Conservation (phyloP, 2,797 vertebrate species). For the Pseudocheirus occidentalis region DNA sequence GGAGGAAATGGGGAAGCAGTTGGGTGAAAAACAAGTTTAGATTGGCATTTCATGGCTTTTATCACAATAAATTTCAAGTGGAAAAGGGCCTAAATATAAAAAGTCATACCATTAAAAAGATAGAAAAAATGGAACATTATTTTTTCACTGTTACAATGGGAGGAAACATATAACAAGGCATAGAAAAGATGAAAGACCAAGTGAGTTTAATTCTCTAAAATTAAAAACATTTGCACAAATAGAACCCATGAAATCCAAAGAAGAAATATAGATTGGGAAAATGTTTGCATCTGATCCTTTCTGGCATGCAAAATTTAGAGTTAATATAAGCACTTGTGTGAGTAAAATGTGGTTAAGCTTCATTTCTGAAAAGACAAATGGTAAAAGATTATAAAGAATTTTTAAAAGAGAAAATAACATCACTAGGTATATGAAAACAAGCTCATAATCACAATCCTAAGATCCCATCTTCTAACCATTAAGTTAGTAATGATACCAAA, state of each 20-base stretch:
- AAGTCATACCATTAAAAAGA: slow-evolving; percentile 32
- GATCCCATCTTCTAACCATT: background rate
- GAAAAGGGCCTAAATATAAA: slow-evolving; percentile 39
- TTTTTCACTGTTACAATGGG: background rate
- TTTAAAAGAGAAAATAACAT: background rate
- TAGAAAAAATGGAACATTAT: background rate
- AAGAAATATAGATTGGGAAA: background rate
- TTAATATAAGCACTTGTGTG: background rate
- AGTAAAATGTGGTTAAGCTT: background rate
- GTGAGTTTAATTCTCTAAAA: background rate
- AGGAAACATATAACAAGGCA: background rate
- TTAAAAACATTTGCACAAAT: background rate
- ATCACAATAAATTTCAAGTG: background rate
- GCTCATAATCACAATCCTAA: background rate
- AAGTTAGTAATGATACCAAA: background rate
- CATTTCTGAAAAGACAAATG: background rate
- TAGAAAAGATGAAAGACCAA: background rate
- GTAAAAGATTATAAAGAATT: background rate
- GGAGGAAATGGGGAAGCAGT: background rate
- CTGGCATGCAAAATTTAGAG: background rate
- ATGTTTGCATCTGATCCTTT: background rate
- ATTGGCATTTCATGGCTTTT: slow-evolving; percentile 10
- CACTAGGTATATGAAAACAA: background rate
- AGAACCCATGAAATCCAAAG: background rate
- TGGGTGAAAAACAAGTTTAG: background rate